Evolutionary conservation across 2,888 invertebrate genomes (phyloP).

Genomic region (Plebejus anna): DNA sequence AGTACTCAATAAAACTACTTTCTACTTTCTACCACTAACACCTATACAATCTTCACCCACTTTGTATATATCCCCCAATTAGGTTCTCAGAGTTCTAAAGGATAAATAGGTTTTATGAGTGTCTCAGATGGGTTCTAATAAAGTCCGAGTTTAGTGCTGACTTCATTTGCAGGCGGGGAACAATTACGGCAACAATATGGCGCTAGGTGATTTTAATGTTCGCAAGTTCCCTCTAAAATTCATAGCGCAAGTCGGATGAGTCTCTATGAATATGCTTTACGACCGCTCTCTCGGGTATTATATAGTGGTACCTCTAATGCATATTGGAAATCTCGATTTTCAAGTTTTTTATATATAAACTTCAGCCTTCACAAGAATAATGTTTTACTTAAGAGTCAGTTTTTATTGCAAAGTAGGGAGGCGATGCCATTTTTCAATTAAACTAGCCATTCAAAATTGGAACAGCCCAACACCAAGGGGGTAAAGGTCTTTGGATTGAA

Average conservation of each 20-base stretch:
- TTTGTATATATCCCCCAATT: slow-evolving; percentile 57
- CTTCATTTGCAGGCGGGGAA: slow-evolving; percentile 48
- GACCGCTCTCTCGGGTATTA: slow-evolving; percentile 1
- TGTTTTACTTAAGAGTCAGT: too few species aligned
- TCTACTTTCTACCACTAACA: not conserved
- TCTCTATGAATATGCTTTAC: slow-evolving; percentile 30
- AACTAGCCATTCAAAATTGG: too few species aligned
- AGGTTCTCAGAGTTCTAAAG: slow-evolving; percentile 51
- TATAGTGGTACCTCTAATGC: not conserved
- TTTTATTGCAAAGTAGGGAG: not conserved
- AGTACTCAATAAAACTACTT: not conserved
- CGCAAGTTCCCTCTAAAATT: slow-evolving; percentile 34
- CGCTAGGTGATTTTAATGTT: slow-evolving; percentile 31
- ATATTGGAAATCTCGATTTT: not conserved
- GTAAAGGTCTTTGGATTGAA: too few species aligned
- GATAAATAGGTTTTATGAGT: slow-evolving; percentile 59
- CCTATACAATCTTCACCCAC: slow-evolving; percentile 29
- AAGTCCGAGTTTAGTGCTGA: slow-evolving; percentile 54
- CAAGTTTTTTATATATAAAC: not conserved
- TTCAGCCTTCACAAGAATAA: not conserved
- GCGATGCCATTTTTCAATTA: too few species aligned
- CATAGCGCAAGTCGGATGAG: slow-evolving; percentile 34
- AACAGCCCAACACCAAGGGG: too few species aligned
- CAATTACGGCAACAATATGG: slow-evolving; percentile 40
- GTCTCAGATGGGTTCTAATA: slow-evolving; percentile 56